Base-by-base conservation (phyloP, 2,113 vertebrate genomes). In the Scophthalmus maximus region DNA sequence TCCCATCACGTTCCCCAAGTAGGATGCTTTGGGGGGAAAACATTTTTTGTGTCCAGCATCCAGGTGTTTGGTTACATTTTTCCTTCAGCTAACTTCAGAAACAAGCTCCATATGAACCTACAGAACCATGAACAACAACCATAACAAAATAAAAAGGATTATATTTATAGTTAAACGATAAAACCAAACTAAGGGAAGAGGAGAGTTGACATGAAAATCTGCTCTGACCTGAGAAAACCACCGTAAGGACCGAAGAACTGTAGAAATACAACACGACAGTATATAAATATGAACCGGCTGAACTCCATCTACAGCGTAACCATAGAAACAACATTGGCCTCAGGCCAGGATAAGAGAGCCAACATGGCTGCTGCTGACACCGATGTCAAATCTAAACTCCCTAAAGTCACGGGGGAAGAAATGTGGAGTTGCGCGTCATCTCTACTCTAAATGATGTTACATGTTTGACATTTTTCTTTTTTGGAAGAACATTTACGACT, bases 261-360 rank as follows among this genome's bases (percentile, higher is more conserved):
- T n/a, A n/a, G 50, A 66, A 78, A 60, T 4, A 61, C 59, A 50
- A 56, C 65, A 65, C 75, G 69, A 53, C 75, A 18, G 36, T 4
- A 25, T 26, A 29, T 50, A 60, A 68, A 73, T 46, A 67, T 18
- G 50, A 83, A 82, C 51, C n/a, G 15, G 27, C 52, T 50, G 29
- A 0, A 49, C 53, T 53, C 15, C 18, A 63, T 59, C 52, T 57
- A 72, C 62, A 71, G 62, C 7, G 11, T 77, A 57, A 59, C 64
- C 68, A 73, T 7, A 8, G 68, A 20, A 52, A 73, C 59, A n/a
- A 23, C 59, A 8, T 42, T 32, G 18, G 38, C 44, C 0, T 52
- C 22, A 68, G 9, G 1, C 11, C 25, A 12, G 42, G 52, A 17
- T 1, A 22, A 17, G 0, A 18, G 46, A 55, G 42, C 60, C 58